Percentiles rank a stretch among this genome's conserved stretches.
Conservation (phyloP, 2,888 invertebrate species). For the Heliconius erato region DNA sequence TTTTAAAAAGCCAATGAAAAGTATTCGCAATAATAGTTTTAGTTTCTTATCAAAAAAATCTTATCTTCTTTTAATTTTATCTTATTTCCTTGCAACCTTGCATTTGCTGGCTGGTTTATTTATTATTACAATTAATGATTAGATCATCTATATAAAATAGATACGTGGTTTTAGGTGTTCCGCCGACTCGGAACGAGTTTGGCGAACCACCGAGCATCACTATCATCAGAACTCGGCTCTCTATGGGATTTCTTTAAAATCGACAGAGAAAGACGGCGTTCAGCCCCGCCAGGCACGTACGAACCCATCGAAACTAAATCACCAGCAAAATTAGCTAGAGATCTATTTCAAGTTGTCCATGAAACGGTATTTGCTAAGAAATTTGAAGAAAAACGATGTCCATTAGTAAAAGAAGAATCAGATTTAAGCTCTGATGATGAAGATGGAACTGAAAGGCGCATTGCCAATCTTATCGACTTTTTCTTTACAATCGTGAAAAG, state of each 20-base stretch:
- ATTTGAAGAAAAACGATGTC: constrained; percentile 75
- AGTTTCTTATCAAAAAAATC: no score
- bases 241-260: constrained; percentile 79
- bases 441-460: constrained; percentile 74
- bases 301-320: constrained; percentile 73
- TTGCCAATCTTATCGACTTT: constrained; percentile 82
- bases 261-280: constrained; percentile 72
- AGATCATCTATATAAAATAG: neutral
- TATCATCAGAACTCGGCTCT: constrained; percentile 79
- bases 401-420: constrained; percentile 79
- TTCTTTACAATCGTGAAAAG: constrained; percentile 83
- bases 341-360: constrained; percentile 79
- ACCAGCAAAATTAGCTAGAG: constrained; percentile 76
- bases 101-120: no score
- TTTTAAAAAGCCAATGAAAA: neutral
- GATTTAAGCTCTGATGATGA: constrained; percentile 77
- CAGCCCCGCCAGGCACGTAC: constrained; percentile 67
- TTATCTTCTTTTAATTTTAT: no score
- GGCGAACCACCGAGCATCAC: constrained; percentile 79
- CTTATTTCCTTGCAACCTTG: neutral
- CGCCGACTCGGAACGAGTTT: constrained; percentile 77
- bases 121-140: neutral
- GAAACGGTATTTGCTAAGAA: constrained; percentile 76
- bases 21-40: neutral
- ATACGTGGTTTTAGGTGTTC: constrained; percentile 67